Evolutionary conservation across 2,113 vertebrate genomes (phyloP), one percentile per base, ranked within the genome.

Genomic region (Phaethornis superciliosus): DNA sequence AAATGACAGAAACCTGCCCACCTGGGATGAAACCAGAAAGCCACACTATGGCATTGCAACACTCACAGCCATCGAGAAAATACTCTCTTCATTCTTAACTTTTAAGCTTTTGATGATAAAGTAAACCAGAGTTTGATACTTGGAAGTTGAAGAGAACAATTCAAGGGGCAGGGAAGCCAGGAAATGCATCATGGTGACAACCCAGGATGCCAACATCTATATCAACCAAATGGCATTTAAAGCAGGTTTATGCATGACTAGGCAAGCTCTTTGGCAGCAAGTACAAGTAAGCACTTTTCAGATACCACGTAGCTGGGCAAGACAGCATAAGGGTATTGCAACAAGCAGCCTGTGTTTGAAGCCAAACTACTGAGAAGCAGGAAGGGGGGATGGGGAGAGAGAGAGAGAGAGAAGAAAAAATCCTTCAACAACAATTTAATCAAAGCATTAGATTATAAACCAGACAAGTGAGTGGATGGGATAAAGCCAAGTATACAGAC

Each of bases 211-310:
- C 87, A 95, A 85, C 76, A 49, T 84, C 89, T 78, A 7, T 32
- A 84, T 80, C 76, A 81, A 78, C 47, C 69, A 60, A 85, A 74
- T 7, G 62, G 95, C 87, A 88, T 85, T 89, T 81, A 55, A 58
- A 82, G 65, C 91, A 83, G 89, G 59, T 88, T 93, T 58, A 24
- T 85, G 96, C 91, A 89, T 88, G 94, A 93, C 81, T 54, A 85
- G 95, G 81, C 91, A 94, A 94, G 84, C 87, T 89, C 70, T 70
- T 42, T 95, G 93, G 94, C 93, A 95, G 91, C 89, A 89, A 55
- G 52, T 3, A 33, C 59, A 85, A 54, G 70, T 60, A 88, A 83
- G 89, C 81, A 83, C 87, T 95, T 85, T 51, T 70, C 87, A 85
- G 91, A 70, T 27, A 12, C 82, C 0, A 2, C 5, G 80, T 44